Base-by-base conservation (phyloP, 2,113 vertebrate genomes). In the Buteo buteo region DNA sequence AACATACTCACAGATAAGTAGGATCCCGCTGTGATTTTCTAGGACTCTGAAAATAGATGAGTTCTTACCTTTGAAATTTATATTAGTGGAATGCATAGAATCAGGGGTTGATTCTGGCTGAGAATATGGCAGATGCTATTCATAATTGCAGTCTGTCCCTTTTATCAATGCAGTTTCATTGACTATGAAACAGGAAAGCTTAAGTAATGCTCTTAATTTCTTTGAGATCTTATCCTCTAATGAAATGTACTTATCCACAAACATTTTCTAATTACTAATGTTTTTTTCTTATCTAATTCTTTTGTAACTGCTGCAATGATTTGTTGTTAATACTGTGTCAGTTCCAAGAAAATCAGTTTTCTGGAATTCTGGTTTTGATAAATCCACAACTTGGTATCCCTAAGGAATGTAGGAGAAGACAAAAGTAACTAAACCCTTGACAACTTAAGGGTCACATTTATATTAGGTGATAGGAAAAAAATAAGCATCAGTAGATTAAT, bases 401-500 rank as follows among this genome's bases (percentile, higher is more conserved):
- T n/a, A 65, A 69, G 52, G 47, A 15, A 62, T 36, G 54, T 9
- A 54, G 45, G 31, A 49, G 49, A 91, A 62, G 32, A 78, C 31
- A 71, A 45, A 93, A 81, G 21, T 69, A 66, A 45, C 67, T 61
- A 86, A 91, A 74, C 3, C 12, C 17, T 74, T 89, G 71, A 57
- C 28, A 62, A 82, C 25, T 62, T 90, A 90, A 80, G 40, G 34
- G 40, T 69, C 88, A 76, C 44, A 78, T 95, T 97, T 96, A 55
- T 82, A 65, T 78, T 83, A 88, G 80, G 70, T 50, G 78, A 72
- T 47, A 70, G 8, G 66, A 84, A 87, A 91, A 81, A 79, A 96
- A 92, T 50, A 86, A 85, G 45, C n/a, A 59, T 84, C 24, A 38
- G 64, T 88, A 93, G 90, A 93, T 45, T 29, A 88, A 95, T 96